Evolutionary conservation across 1,140 invertebrate genomes (phyloP).

Genomic region (Sitobion miscanthi): DNA sequence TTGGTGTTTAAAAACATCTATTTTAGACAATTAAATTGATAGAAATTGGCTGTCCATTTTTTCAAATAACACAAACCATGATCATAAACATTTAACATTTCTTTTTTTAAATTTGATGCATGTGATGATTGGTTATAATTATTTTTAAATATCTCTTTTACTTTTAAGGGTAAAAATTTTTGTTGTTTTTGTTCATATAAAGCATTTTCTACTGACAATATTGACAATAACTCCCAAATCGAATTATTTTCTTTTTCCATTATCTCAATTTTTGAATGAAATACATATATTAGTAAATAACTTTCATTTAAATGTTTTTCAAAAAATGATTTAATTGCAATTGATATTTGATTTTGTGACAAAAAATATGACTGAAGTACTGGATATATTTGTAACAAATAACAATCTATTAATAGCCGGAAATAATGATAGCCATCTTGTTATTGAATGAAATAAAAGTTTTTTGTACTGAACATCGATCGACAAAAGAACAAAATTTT

Average conservation of each 20-base stretch:
- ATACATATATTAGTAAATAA: conserved; percentile 12
- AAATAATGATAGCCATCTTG: conserved; percentile 21
- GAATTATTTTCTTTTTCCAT: conserved; percentile 12
- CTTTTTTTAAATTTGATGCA: neutral
- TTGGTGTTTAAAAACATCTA: conserved; percentile 1
- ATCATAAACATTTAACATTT: conserved; percentile 23
- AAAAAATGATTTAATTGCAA: conserved; percentile 27
- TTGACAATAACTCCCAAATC: neutral
- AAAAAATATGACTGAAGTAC: neutral
- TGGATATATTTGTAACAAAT: conserved; percentile 7
- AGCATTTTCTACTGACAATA: neutral
- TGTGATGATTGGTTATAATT: neutral
- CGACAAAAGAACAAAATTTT: neutral
- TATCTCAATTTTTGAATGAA: conserved; percentile 7
- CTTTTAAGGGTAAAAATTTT: conserved; percentile 3
- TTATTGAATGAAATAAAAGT: neutral
- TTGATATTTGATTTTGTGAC: conserved; percentile 8
- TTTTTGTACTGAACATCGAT: neutral
- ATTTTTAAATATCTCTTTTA: conserved; percentile 16
- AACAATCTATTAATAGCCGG: neutral
- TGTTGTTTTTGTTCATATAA: conserved; percentile 1
- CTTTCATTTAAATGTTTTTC: conserved; percentile 15
- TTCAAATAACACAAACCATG: neutral
- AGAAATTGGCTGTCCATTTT: neutral
- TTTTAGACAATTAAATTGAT: neutral